These are phyloP conservation scores for Ondatra zibethicus DNA, from an alignment of 2,113 vertebrate species.

Conservation along the genomic window DNA sequence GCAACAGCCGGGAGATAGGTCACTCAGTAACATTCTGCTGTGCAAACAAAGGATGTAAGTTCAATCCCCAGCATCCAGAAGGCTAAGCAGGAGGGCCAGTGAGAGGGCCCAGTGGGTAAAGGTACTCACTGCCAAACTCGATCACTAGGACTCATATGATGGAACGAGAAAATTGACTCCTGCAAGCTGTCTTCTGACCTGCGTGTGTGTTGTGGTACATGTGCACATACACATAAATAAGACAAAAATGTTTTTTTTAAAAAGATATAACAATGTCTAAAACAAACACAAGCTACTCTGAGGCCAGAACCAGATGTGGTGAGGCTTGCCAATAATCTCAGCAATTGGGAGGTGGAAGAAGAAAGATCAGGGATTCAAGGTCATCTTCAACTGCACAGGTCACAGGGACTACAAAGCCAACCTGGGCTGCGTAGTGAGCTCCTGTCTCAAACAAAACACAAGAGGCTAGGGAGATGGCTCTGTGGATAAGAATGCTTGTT, in stretches of 20 bases:
- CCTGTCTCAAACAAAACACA: background rate
- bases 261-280: background rate
- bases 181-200: background rate
- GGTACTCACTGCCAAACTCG: background rate
- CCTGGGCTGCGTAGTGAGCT: background rate
- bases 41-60: background rate
- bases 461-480: background rate
- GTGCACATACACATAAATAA: background rate
- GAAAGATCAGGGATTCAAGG: background rate
- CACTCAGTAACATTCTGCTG: background rate
- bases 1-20: background rate
- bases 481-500: background rate
- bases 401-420: background rate
- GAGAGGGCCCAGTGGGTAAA: background rate
- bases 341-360: background rate
- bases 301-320: background rate
- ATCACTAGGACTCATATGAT: background rate
- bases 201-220: background rate
- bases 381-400: background rate
- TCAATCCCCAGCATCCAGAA: background rate
- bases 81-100: background rate
- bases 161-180: background rate
- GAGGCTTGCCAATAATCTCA: background rate
- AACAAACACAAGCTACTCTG: background rate
- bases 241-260: background rate